Base-by-base conservation (phyloP, 2,797 vertebrate genomes). In the Glossophaga mutica region DNA sequence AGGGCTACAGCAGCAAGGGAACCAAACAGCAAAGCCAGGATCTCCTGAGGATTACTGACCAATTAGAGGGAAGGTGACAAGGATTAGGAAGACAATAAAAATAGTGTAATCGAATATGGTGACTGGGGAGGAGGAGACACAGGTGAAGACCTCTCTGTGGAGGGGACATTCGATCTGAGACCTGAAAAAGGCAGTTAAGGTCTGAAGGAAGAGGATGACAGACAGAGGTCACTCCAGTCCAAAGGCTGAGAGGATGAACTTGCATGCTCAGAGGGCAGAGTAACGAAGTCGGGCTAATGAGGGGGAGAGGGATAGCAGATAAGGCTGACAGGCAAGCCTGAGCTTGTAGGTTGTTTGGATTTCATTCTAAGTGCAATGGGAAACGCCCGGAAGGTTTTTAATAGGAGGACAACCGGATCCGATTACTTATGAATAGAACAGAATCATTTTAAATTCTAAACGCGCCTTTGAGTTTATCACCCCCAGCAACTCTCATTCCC, bases 361-460 rank as follows among this genome's bases (percentile, higher is more conserved):
- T 93, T 96, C 93, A 94, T 86, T 90, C 55, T 77, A 34, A 92
- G 73, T 29, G 37, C 85, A 87, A 93, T 19, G 78, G 68, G 94
- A 96, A 94, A 92, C 52, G 62, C 50, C 39, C 2, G n/a, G 67
- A 57, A 93, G 79, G 91, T 65, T 91, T 94, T 96, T 71, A 93
- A 93, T 73, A 89, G 70, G 39, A 82, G n/a, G 81, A 77, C 79
- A 90, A 82, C 48, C 46, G 52, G 76, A 90, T 93, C 96, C 46
- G 85, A 91, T 92, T 95, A 94, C 91, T 96, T 46, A 92, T 11
- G 65, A 94, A 92, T 19, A 90, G 46, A 93, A 86, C 24, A 93
- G 88, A 92, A 74, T 92, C 91, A 90, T 96, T 81, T 92, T 94
- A 94, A 83, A 97, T 97, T 79, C 88, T 90, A 46, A 97, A 88